These are phyloP conservation scores for Epicampocera succincta DNA, from an alignment of 2,888 invertebrate species.

Conservation along the genomic window DNA sequence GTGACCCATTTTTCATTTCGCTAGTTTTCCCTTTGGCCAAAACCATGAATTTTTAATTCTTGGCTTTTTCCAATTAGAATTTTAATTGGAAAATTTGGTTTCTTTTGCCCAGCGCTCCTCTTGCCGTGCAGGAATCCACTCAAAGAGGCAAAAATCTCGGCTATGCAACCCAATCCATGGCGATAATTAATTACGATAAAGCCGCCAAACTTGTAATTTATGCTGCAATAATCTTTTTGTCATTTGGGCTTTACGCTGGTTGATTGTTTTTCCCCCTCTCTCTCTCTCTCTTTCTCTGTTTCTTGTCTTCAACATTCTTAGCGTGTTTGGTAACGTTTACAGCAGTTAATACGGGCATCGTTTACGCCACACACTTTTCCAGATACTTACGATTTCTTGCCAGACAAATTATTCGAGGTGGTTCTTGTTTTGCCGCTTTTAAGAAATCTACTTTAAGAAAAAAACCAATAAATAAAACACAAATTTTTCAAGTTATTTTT, in stretches of 20 bases:
- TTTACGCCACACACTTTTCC: conserved; percentile 9
- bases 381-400: neutral
- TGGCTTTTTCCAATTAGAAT: conserved; percentile 4
- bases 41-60: neutral
- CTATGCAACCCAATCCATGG: conserved; percentile 21
- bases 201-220: conserved; percentile 56
- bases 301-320: conserved; percentile 43
- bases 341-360: conserved; percentile 22
- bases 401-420: conserved; percentile 19
- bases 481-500: conserved; percentile 5
- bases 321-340: conserved; percentile 33
- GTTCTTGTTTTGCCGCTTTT: conserved; percentile 48
- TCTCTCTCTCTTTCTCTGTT: neutral
- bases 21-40: neutral
- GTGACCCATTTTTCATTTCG: conserved; percentile 10
- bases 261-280: neutral
- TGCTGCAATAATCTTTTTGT: conserved; percentile 41
- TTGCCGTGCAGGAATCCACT: conserved; percentile 7
- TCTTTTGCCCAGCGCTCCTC: neutral
- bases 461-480: conserved; percentile 25
- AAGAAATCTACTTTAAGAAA: conserved; percentile 21
- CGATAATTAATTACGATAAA: conserved; percentile 58
- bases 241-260: neutral
- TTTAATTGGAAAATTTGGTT: neutral
- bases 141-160: neutral